Percentiles rank a stretch among this genome's conserved stretches.
Evolutionary conservation across 2,888 invertebrate species (phyloP).

Genomic region (Lampropteryx suffumata): DNA sequence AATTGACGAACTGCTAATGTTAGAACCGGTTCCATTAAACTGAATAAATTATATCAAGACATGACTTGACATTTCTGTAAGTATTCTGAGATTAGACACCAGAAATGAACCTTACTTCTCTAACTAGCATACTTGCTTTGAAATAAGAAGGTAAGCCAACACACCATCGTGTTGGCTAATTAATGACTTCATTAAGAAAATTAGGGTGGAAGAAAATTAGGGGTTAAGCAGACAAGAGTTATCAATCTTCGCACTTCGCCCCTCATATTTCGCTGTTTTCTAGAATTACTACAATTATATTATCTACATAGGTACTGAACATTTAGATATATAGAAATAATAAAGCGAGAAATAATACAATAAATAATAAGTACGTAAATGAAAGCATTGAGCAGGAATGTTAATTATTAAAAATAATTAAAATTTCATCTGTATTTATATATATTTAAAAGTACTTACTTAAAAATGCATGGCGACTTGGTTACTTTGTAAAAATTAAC

Average conservation of each 20-base stretch:
- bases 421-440: background rate
- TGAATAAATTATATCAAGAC: too few relatives aligned
- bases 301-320: constrained; percentile 9
- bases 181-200: too few relatives aligned
- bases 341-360: constrained; percentile 11
- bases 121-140: too few relatives aligned
- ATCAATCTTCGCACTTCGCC: constrained; percentile 9
- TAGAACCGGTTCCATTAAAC: too few relatives aligned
- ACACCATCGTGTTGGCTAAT: too few relatives aligned
- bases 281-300: constrained; percentile 3
- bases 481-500: constrained; percentile 7
- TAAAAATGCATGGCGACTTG: constrained; percentile 22
- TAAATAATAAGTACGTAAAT: constrained; percentile 51
- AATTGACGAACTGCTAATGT: constrained; percentile 17
- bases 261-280: background rate
- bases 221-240: background rate
- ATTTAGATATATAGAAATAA: background rate
- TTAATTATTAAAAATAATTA: constrained; percentile 7
- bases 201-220: too few relatives aligned
- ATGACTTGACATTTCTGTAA: too few relatives aligned
- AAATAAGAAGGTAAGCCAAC: too few relatives aligned
- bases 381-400: constrained; percentile 48
- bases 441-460: background rate
- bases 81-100: too few relatives aligned
- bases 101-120: too few relatives aligned